Evolutionary conservation across 1,140 invertebrate genomes (phyloP).

Genomic region (Zaprionus lachaisei): DNA sequence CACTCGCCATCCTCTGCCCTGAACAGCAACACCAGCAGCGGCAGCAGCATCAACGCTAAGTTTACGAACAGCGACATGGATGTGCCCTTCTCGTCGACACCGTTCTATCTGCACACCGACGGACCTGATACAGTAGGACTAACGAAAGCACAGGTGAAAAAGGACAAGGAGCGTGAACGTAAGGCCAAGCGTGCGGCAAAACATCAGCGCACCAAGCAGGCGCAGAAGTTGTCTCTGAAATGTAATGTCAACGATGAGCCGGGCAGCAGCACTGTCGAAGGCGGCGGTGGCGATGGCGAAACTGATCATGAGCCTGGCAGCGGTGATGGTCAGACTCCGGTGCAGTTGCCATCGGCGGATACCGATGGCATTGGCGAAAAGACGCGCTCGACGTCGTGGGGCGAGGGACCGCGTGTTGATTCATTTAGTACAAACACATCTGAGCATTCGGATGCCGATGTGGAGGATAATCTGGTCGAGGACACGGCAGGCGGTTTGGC

Average conservation of each 20-base stretch:
- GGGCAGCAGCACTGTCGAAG: slow-evolving; percentile 10
- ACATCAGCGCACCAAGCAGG: slow-evolving; percentile 76
- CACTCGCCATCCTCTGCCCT: slow-evolving; percentile 9
- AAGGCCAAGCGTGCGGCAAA: slow-evolving; percentile 84
- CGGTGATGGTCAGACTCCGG: slow-evolving; percentile 21
- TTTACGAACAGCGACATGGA: slow-evolving; percentile 35
- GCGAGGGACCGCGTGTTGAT: slow-evolving; percentile 52
- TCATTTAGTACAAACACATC: slow-evolving; percentile 84
- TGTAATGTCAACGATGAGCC: slow-evolving; percentile 70
- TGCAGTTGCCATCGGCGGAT: slow-evolving; percentile 4
- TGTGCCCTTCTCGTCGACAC: slow-evolving; percentile 37
- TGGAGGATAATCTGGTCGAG: slow-evolving; percentile 91
- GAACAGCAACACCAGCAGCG: background rate
- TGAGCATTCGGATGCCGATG: slow-evolving; percentile 90
- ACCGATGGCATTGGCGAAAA: slow-evolving; percentile 23
- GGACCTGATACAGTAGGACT: slow-evolving; percentile 72
- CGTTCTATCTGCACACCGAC: slow-evolving; percentile 67
- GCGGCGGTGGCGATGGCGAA: slow-evolving; percentile 16
- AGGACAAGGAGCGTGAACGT: slow-evolving; percentile 88
- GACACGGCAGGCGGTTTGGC: slow-evolving; percentile 75
- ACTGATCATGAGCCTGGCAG: slow-evolving; percentile 11
- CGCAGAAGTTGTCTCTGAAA: slow-evolving; percentile 57
- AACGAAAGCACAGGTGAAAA: slow-evolving; percentile 89
- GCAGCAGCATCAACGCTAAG: slow-evolving; percentile 44
- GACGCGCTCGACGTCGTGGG: slow-evolving; percentile 28